These are phyloP conservation scores for Strix uralensis DNA, from an alignment of 2,113 vertebrate species.

Conservation along the genomic window DNA sequence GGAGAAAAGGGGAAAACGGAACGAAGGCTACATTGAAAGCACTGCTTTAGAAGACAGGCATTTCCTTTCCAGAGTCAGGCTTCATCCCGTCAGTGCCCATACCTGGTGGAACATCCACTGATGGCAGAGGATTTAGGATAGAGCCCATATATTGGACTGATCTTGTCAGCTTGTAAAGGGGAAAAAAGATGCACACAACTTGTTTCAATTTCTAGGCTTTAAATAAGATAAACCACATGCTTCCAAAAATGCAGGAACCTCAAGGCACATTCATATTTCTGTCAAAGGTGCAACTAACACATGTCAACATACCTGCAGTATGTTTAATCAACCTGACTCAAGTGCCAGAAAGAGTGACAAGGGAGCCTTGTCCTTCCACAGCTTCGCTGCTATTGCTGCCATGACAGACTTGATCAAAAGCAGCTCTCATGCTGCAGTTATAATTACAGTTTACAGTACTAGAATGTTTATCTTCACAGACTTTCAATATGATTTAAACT, in stretches of 20 bases:
- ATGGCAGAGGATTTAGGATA: not conserved
- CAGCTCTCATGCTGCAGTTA: not conserved
- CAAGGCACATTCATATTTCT: conserved; percentile 14
- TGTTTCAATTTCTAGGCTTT: not conserved
- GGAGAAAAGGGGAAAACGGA: not conserved
- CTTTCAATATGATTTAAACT: not conserved
- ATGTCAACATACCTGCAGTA: not conserved
- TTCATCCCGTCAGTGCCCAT: rapidly evolving
- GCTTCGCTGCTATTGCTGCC: not conserved
- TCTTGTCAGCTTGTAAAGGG: not conserved
- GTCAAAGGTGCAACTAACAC: not conserved
- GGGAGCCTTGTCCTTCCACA: not conserved
- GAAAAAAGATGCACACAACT: not conserved
- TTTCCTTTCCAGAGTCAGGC: not conserved
- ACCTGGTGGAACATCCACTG: not conserved
- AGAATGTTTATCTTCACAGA: not conserved
- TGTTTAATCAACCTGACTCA: not conserved
- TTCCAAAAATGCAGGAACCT: not conserved
- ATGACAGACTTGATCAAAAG: not conserved
- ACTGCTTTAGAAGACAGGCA: not conserved
- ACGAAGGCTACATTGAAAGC: not conserved
- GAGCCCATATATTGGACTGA: not conserved
- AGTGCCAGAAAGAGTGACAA: not conserved
- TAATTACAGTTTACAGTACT: not conserved
- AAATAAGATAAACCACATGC: not conserved